Evolutionary conservation across 2,797 vertebrate genomes (phyloP).

Genomic region (Perdix hodgsoniae): DNA sequence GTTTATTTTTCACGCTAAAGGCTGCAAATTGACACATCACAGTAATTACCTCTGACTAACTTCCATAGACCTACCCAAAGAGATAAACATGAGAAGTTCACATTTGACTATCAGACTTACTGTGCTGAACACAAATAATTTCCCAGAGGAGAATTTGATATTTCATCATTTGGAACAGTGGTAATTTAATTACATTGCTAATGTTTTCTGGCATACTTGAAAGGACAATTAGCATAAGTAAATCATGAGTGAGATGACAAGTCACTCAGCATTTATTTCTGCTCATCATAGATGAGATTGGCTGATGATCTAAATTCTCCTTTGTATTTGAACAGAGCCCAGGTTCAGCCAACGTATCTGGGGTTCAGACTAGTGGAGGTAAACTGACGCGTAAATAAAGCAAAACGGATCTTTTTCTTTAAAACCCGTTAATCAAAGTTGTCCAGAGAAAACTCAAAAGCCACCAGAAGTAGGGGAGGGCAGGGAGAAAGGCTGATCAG

Average conservation of each 20-base stretch:
- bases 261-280: conserved; percentile 69
- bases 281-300: conserved; percentile 54
- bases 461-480: background rate
- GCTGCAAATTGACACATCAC: conserved; percentile 75
- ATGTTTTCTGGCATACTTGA: conserved; percentile 77
- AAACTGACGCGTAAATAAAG: background rate
- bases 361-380: background rate
- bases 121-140: conserved; percentile 72
- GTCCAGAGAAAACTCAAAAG: conserved; percentile 40
- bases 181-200: conserved; percentile 80
- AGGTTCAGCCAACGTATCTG: background rate
- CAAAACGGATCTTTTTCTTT: background rate
- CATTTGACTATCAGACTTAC: conserved; percentile 66
- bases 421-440: conserved; percentile 24
- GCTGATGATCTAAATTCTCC: conserved; percentile 38
- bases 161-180: conserved; percentile 74
- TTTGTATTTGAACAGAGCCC: background rate
- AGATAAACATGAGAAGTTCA: conserved; percentile 73
- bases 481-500: background rate
- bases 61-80: conserved; percentile 65
- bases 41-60: conserved; percentile 74
- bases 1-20: conserved; percentile 56
- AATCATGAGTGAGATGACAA: conserved; percentile 79
- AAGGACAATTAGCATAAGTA: conserved; percentile 79
- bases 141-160: conserved; percentile 76